These are phyloP conservation scores for Drosophila percnosoma DNA, from an alignment of 2,888 invertebrate species.

Conservation along the genomic window DNA sequence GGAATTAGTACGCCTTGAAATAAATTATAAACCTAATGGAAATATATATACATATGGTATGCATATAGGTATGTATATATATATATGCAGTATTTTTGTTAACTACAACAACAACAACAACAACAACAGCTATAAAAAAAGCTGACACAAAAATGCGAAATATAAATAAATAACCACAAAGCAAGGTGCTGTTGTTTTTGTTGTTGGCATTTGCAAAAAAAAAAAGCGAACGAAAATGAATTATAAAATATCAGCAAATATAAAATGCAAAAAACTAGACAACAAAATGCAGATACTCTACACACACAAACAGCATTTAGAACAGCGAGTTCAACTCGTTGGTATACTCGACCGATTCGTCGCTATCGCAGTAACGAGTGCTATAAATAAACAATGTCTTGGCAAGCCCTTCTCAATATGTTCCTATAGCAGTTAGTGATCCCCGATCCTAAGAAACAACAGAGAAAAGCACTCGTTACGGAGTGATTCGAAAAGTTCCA, in stretches of 20 bases:
- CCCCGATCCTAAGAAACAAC: neutral
- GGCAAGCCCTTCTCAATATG: neutral
- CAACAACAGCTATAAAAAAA: constrained; percentile 31
- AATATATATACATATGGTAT: constrained; percentile 29
- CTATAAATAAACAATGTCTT: neutral
- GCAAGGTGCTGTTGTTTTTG: constrained; percentile 23
- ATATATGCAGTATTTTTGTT: constrained; percentile 26
- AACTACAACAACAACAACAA: constrained; percentile 37
- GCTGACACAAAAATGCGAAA: constrained; percentile 63
- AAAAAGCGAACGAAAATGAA: constrained; percentile 61
- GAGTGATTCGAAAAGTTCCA: neutral
- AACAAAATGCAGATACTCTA: constrained; percentile 19
- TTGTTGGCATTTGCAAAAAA: constrained; percentile 35
- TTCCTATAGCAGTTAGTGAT: constrained; percentile 21
- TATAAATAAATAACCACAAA: constrained; percentile 54
- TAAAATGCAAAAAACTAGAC: constrained; percentile 36
- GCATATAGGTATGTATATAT: neutral
- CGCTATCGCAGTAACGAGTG: constrained; percentile 6
- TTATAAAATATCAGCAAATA: constrained; percentile 70
- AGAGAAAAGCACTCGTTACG: neutral
- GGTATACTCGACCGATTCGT: constrained; percentile 19
- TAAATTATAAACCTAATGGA: constrained; percentile 51
- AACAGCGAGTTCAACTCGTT: constrained; percentile 18
- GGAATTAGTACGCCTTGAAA: constrained; percentile 73
- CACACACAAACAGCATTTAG: constrained; percentile 11